These are phyloP conservation scores for Anolis sagrei DNA, from an alignment of 2,113 vertebrate species.

Conservation along the genomic window DNA sequence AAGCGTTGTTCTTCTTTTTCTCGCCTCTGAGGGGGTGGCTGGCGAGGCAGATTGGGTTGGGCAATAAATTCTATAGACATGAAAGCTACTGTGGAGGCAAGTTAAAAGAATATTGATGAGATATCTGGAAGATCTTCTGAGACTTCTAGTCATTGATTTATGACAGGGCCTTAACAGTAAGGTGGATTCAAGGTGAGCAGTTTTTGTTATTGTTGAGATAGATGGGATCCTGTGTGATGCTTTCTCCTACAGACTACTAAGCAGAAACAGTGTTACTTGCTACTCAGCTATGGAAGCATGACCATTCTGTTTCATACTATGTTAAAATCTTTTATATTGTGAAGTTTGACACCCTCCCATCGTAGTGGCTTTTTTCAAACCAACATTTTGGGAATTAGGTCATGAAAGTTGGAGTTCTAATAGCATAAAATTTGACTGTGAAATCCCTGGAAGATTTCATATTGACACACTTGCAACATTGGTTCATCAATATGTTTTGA, in stretches of 20 bases:
- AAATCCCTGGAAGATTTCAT: too few species aligned
- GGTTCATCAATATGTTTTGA: not conserved
- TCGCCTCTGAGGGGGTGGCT: not conserved
- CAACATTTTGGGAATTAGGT: not conserved
- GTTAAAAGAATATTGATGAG: conserved; percentile 9
- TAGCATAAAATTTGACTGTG: not conserved
- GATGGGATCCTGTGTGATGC: not conserved
- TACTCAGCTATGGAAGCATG: not conserved
- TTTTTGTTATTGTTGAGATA: not conserved
- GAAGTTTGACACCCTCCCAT: not conserved
- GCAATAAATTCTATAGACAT: not conserved
- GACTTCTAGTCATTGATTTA: not conserved
- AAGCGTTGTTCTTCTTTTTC: not conserved
- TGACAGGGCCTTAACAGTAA: not conserved
- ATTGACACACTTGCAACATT: not conserved
- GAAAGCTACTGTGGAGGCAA: not conserved
- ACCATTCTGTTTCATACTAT: not conserved
- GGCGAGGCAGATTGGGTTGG: too few species aligned
- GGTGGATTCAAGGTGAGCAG: conserved; percentile 14
- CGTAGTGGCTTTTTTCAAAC: not conserved
- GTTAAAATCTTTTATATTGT: not conserved
- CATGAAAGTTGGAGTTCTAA: not conserved
- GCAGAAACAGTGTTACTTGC: not conserved
- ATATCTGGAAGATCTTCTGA: not conserved
- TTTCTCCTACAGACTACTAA: not conserved